A percentile compares a stretch with the other conserved stretches of the same genome.
These are phyloP conservation scores for Linepithema humile DNA, from an alignment of 1,140 invertebrate genomes.

Conservation along the genomic window DNA sequence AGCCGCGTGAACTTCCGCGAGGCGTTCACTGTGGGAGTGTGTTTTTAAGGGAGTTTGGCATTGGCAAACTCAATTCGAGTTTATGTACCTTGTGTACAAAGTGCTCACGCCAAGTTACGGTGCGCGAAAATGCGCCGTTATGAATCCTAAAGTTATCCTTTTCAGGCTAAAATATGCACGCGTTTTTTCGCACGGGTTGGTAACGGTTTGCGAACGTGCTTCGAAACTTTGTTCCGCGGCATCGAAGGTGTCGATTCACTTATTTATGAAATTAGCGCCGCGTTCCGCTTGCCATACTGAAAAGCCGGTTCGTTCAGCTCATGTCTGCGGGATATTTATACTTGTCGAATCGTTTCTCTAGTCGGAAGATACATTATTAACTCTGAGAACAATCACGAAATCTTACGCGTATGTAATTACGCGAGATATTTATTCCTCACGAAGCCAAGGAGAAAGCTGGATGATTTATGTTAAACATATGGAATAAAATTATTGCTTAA, in stretches of 20 bases:
- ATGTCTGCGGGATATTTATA: not conserved
- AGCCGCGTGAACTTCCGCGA: slow-evolving; percentile 54
- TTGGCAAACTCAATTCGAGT: slow-evolving; percentile 68
- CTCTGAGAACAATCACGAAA: not conserved
- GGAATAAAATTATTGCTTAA: not conserved
- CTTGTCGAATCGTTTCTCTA: not conserved
- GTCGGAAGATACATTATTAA: not conserved
- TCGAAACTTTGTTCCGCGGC: slow-evolving; percentile 16
- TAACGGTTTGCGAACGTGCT: not conserved
- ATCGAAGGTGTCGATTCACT: not conserved
- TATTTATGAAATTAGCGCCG: slow-evolving; percentile 23
- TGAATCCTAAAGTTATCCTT: slow-evolving; percentile 63
- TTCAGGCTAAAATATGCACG: slow-evolving; percentile 33
- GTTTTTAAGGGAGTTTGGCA: slow-evolving; percentile 62
- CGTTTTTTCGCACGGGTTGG: not conserved
- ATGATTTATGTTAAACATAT: not conserved
- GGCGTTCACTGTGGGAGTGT: slow-evolving; percentile 33
- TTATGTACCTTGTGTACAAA: slow-evolving; percentile 68
- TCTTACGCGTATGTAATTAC: not conserved
- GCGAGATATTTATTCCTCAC: not conserved
- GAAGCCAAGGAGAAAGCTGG: not conserved
- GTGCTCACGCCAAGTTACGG: slow-evolving; percentile 64
- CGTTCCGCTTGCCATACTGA: not conserved
- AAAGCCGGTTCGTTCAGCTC: not conserved
- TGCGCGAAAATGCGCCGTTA: slow-evolving; percentile 62